These are phyloP conservation scores for Dromaius novaehollandiae DNA, from an alignment of 2,113 vertebrate genomes.

Conservation along the genomic window DNA sequence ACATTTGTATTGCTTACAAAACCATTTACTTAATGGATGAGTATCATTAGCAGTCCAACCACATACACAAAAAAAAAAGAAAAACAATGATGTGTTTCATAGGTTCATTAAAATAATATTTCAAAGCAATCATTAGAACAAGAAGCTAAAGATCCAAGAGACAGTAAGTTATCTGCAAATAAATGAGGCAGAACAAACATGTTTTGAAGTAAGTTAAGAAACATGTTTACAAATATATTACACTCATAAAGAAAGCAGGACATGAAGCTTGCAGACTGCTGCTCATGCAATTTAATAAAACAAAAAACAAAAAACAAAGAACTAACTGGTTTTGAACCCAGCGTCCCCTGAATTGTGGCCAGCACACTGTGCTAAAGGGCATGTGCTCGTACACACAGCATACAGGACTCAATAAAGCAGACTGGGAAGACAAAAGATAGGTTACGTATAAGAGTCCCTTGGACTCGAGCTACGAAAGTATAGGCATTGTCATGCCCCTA, in stretches of 20 bases:
- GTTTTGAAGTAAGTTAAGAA: conserved; percentile 82
- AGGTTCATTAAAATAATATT: conserved; percentile 93
- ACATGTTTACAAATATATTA: conserved; percentile 82
- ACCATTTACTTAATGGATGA: conserved; percentile 96
- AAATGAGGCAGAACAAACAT: conserved; percentile 89
- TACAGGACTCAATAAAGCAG: neutral
- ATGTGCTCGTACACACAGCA: neutral
- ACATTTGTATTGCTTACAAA: conserved; percentile 88
- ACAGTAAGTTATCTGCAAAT: conserved; percentile 86
- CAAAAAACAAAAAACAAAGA: neutral
- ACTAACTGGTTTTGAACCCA: neutral
- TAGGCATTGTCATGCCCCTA: neutral
- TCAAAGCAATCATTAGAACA: conserved; percentile 86
- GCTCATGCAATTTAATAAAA: conserved; percentile 61
- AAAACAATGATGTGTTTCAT: conserved; percentile 82
- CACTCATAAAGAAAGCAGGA: conserved; percentile 70
- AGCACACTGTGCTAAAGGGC: neutral
- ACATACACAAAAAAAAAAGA: conserved; percentile 86
- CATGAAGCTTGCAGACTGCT: conserved; percentile 62
- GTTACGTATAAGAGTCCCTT: neutral
- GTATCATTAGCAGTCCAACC: conserved; percentile 89
- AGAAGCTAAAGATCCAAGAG: conserved; percentile 83
- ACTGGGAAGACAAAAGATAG: neutral
- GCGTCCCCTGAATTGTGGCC: neutral
- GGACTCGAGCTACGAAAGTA: neutral